These are phyloP conservation scores for Cydia pomonella DNA, from an alignment of 1,140 invertebrate species.

Conservation along the genomic window DNA sequence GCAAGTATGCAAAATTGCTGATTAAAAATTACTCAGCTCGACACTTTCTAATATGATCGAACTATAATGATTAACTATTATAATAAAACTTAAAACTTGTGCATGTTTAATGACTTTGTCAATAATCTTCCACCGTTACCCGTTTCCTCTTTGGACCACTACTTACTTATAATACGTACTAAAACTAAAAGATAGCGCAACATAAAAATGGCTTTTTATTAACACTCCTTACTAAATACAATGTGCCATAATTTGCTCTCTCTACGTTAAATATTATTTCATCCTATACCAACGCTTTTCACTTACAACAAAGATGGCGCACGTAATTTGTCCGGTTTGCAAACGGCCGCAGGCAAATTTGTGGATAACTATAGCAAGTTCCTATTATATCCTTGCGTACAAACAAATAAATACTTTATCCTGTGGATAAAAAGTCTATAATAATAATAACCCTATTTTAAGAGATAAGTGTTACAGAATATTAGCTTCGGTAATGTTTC, in stretches of 20 bases:
- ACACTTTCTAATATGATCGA: too few species aligned
- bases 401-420: not conserved
- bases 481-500: conserved; percentile 38
- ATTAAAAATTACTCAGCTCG: too few species aligned
- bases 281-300: not conserved
- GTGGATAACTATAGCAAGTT: not conserved
- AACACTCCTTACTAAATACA: too few species aligned
- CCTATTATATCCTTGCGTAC: not conserved
- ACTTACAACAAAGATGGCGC: conserved; percentile 51
- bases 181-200: too few species aligned
- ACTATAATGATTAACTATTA: too few species aligned
- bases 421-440: not conserved
- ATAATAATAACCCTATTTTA: not conserved
- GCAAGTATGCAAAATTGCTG: too few species aligned
- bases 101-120: too few species aligned
- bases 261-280: not conserved
- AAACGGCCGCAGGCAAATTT: conserved; percentile 47
- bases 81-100: too few species aligned
- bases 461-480: not conserved
- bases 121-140: too few species aligned
- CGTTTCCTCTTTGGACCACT: too few species aligned
- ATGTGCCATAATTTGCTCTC: not conserved
- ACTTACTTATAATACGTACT: too few species aligned
- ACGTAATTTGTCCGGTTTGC: conserved; percentile 49
- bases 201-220: too few species aligned